Evolutionary conservation across 1,140 invertebrate genomes (phyloP).

Genomic region (Drosophila nigromelanica): DNA sequence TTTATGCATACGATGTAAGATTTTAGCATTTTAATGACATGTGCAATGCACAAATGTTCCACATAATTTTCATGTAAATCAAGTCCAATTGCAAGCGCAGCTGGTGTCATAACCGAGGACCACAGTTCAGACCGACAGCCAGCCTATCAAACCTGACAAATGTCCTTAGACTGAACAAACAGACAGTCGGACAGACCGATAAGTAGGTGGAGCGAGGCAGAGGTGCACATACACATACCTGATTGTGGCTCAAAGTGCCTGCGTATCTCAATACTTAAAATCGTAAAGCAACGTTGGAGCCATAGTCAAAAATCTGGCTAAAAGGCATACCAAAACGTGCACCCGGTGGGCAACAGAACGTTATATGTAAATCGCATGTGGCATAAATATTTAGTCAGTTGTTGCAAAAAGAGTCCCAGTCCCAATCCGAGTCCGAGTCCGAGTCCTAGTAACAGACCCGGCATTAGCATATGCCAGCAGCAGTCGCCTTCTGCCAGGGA

Average conservation of each 20-base stretch:
- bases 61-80: constrained; percentile 76
- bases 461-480: constrained; percentile 73
- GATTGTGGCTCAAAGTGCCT: constrained; percentile 52
- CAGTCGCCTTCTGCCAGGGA: constrained; percentile 54
- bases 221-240: constrained; percentile 46
- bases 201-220: too few species aligned
- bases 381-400: constrained; percentile 74
- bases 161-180: constrained; percentile 37
- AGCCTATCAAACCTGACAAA: constrained; percentile 60
- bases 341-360: constrained; percentile 41
- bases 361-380: constrained; percentile 81
- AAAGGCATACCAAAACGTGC: constrained; percentile 58
- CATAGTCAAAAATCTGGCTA: constrained; percentile 50
- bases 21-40: constrained; percentile 78
- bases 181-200: too few species aligned
- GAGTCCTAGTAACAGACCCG: constrained; percentile 31
- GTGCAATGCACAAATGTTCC: constrained; percentile 42
- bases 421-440: neutral
- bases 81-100: constrained; percentile 33
- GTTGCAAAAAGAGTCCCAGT: constrained; percentile 55
- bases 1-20: constrained; percentile 72
- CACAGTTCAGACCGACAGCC: constrained; percentile 9
- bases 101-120: constrained; percentile 50
- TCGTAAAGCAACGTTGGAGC: constrained; percentile 18
- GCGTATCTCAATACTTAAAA: neutral